A percentile compares a stretch with the other conserved stretches of the same genome.
These are phyloP conservation scores for Mechanitis messenoides DNA, from an alignment of 2,888 invertebrate genomes.

Conservation along the genomic window DNA sequence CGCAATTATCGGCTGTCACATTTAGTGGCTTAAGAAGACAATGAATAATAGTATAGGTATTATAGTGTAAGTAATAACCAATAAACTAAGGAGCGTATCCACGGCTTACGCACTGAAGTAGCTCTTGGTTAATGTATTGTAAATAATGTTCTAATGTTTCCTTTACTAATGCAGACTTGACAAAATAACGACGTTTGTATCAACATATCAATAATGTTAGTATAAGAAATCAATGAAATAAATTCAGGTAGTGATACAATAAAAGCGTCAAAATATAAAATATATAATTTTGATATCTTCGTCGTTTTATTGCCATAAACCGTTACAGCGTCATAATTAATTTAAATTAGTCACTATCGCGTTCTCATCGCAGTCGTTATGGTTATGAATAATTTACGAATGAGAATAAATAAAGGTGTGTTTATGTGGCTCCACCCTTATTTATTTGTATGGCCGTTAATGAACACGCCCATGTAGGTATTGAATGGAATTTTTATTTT, in stretches of 20 bases:
- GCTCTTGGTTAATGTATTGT: constrained; percentile 3
- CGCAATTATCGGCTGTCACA: constrained; percentile 14
- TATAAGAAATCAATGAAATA: too few relatives aligned
- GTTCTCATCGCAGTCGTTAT: constrained; percentile 56
- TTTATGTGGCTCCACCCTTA: constrained; percentile 58
- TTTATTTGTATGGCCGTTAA: constrained; percentile 19
- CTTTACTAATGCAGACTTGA: background rate
- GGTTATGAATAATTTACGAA: constrained; percentile 66
- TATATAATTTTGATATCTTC: too few relatives aligned
- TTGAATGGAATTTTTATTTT: background rate
- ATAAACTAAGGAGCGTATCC: constrained; percentile 11
- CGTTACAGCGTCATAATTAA: constrained; percentile 21
- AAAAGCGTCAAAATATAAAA: too few relatives aligned
- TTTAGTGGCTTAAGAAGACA: constrained; percentile 12
- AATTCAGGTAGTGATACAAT: too few relatives aligned
- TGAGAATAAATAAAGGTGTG: constrained; percentile 61
- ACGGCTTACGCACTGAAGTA: constrained; percentile 3
- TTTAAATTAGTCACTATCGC: constrained; percentile 55
- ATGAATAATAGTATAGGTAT: constrained; percentile 9
- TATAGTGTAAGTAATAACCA: constrained; percentile 14
- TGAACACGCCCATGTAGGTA: constrained; percentile 30
- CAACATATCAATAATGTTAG: too few relatives aligned
- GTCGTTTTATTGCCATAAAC: too few relatives aligned
- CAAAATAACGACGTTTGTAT: too few relatives aligned
- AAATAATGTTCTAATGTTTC: background rate